Evolutionary conservation across 1,140 invertebrate species (phyloP).

Genomic region (Eciton burchellii): DNA sequence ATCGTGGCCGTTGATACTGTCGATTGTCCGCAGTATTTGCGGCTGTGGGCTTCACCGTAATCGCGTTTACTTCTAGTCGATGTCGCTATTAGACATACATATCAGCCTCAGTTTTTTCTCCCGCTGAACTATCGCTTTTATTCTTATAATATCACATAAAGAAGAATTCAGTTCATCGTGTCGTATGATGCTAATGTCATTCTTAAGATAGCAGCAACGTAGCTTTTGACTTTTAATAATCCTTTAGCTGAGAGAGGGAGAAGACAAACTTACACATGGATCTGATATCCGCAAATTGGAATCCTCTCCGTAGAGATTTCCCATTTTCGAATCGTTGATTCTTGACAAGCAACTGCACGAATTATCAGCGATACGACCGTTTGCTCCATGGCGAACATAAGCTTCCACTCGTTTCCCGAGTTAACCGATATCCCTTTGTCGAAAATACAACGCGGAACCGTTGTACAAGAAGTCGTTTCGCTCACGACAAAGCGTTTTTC

Average conservation of each 20-base stretch:
- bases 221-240: too few relatives aligned
- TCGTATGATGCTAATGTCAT: too few relatives aligned
- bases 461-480: constrained; percentile 44
- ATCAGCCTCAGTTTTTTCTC: too few relatives aligned
- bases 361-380: neutral
- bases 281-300: neutral
- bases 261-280: too few relatives aligned
- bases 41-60: neutral
- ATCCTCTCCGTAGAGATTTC: neutral
- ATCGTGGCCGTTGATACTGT: neutral
- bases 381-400: neutral
- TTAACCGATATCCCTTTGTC: constrained; percentile 30
- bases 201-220: too few relatives aligned
- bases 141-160: too few relatives aligned
- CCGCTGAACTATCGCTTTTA: too few relatives aligned
- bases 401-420: neutral
- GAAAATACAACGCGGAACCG: constrained; percentile 4
- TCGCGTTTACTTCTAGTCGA: neutral
- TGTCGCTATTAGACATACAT: too few relatives aligned
- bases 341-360: neutral
- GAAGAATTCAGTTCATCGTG: too few relatives aligned
- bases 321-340: neutral
- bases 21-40: neutral
- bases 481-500: constrained; percentile 46
- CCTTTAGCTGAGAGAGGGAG: too few relatives aligned